phyloP scores from a whole-genome alignment of 2,888 invertebrate genomes.

The Amblyteles armatorius region DNA sequence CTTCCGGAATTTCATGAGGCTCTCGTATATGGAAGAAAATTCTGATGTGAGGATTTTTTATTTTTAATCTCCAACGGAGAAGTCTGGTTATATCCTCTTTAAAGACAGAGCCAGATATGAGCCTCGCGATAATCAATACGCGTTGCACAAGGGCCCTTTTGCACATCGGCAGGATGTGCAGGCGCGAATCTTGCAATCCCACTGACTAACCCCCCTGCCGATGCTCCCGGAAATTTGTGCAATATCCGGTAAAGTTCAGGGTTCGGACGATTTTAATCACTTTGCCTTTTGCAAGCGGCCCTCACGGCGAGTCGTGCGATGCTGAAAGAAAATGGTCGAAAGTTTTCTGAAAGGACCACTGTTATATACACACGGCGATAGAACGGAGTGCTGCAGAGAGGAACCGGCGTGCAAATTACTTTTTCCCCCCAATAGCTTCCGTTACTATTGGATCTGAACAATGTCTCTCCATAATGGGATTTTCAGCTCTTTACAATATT shows the following conservation, averaged over 20 bases:
- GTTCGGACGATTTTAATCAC: conserved; percentile 45
- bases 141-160: conserved; percentile 34
- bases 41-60: not conserved
- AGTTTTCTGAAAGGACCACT: conserved; percentile 17
- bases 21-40: not conserved
- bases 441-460: conserved; percentile 11
- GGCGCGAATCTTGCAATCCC: conserved; percentile 38
- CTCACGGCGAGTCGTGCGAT: not conserved
- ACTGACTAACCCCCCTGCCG: not conserved
- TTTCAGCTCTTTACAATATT: conserved; percentile 21
- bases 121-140: conserved; percentile 68
- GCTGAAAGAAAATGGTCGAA: conserved; percentile 18
- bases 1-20: conserved; percentile 5
- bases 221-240: not conserved
- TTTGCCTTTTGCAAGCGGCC: conserved; percentile 20
- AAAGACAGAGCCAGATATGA: conserved; percentile 51
- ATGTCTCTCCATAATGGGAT: conserved; percentile 72
- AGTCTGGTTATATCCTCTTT: conserved; percentile 55
- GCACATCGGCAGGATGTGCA: conserved; percentile 7
- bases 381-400: not conserved
- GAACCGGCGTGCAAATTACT: conserved; percentile 37
- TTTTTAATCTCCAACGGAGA: not conserved
- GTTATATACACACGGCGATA: not conserved
- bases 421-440: conserved; percentile 8
- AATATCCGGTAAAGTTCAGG: conserved; percentile 21